These are phyloP conservation scores for Falcaria lacertinaria DNA, from an alignment of 2,888 invertebrate species.

Conservation along the genomic window DNA sequence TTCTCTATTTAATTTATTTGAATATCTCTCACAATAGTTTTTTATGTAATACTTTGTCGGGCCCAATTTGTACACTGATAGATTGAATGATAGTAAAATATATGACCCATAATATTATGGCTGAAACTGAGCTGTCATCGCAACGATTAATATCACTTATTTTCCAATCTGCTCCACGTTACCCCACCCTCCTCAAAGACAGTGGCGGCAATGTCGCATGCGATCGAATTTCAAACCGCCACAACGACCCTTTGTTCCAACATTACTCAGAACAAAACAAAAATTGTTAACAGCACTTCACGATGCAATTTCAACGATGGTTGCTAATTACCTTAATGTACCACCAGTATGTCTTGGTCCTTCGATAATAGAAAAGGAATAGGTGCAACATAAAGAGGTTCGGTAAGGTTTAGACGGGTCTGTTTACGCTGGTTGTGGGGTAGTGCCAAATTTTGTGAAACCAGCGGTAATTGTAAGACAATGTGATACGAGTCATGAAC, in stretches of 20 bases:
- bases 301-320: constrained; percentile 60
- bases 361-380: constrained; percentile 3
- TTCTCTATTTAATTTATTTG: too few relatives aligned
- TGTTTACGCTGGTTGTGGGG: constrained; percentile 26
- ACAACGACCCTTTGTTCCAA: constrained; percentile 51
- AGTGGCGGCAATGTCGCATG: constrained; percentile 64
- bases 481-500: constrained; percentile 64
- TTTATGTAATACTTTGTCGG: too few relatives aligned
- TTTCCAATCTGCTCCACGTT: not conserved
- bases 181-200: constrained; percentile 33
- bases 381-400: constrained; percentile 12
- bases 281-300: constrained; percentile 66
- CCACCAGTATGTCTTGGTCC: constrained; percentile 23
- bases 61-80: too few relatives aligned
- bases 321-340: constrained; percentile 52
- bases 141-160: not conserved
- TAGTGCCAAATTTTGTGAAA: constrained; percentile 72
- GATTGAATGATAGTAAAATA: too few relatives aligned
- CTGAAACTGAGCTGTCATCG: too few relatives aligned
- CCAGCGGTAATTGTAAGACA: constrained; percentile 68
- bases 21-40: too few relatives aligned
- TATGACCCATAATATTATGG: too few relatives aligned
- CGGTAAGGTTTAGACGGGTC: constrained; percentile 15
- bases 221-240: constrained; percentile 60
- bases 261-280: constrained; percentile 52